Percentiles rank a stretch among this genome's conserved stretches.
These are phyloP conservation scores for Cinara cedri DNA, from an alignment of 2,888 invertebrate species.

Conservation along the genomic window DNA sequence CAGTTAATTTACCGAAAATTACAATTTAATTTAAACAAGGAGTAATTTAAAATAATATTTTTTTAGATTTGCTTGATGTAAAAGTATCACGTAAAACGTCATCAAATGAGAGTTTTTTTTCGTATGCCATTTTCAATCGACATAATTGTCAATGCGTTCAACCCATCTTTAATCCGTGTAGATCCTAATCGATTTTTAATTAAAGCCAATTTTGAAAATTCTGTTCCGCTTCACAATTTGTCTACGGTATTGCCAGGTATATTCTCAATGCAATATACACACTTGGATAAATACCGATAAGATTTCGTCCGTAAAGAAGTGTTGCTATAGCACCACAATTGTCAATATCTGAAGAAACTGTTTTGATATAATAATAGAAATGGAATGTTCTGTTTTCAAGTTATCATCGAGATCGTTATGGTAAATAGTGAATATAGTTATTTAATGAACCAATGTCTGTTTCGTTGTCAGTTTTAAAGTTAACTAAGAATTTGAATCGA, in stretches of 20 bases:
- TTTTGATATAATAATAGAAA: conserved; percentile 9
- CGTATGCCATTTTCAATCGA: background rate
- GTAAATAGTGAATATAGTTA: background rate
- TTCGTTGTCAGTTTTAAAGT: background rate
- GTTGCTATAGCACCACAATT: background rate
- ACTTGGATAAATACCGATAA: no score
- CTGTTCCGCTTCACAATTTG: no score
- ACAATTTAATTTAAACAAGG: conserved; percentile 2
- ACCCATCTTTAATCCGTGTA: background rate
- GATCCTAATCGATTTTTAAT: no score
- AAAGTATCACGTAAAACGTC: background rate
- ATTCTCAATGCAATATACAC: conserved; percentile 1
- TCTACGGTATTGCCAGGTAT: no score
- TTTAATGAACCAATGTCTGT: background rate
- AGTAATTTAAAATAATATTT: conserved; percentile 11
- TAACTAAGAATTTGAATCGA: background rate
- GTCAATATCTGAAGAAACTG: background rate
- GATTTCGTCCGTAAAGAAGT: background rate
- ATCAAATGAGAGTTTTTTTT: conserved; percentile 13
- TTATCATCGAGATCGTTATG: background rate
- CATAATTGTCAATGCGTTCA: conserved; percentile 6
- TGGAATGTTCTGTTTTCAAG: background rate
- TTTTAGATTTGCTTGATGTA: background rate
- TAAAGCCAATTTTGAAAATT: no score
- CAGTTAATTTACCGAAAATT: no score